Conservation (phyloP, 1,140 invertebrate species). For the Anastatus disparis region DNA sequence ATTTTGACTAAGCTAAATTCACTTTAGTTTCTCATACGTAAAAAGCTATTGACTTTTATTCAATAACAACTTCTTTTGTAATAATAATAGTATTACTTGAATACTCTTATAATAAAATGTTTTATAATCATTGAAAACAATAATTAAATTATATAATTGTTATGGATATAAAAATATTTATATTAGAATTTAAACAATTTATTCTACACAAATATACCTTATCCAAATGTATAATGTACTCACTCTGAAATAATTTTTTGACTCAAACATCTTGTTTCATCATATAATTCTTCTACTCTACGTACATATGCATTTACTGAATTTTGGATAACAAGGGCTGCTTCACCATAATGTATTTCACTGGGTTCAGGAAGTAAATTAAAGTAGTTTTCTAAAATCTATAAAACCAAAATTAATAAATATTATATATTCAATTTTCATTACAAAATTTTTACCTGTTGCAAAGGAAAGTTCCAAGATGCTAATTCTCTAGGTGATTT, state of each 20-base stretch:
- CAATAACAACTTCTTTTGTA: too few species aligned
- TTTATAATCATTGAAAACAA: not conserved
- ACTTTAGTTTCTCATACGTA: too few species aligned
- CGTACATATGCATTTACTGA: conserved; percentile 57
- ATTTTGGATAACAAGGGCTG: conserved; percentile 59
- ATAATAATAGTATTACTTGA: not conserved
- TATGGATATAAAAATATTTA: not conserved
- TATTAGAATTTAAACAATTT: too few species aligned
- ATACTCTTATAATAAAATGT: not conserved
- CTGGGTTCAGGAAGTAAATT: conserved; percentile 46
- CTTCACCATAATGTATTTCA: conserved; percentile 57
- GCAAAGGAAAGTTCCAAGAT: conserved; percentile 58
- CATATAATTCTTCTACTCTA: conserved; percentile 55
- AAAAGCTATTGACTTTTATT: too few species aligned
- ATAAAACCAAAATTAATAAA: conserved; percentile 30
- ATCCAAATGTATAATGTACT: conserved; percentile 42
- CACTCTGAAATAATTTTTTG: conserved; percentile 51
- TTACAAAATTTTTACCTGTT: conserved; percentile 49
- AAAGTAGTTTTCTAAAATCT: conserved; percentile 57
- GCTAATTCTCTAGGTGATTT: conserved; percentile 57
- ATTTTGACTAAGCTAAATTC: too few species aligned
- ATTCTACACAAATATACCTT: too few species aligned
- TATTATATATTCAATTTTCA: conserved; percentile 2
- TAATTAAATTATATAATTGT: not conserved
- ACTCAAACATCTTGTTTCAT: conserved; percentile 46